These are phyloP conservation scores for Mungos mungo DNA, from an alignment of 2,113 vertebrate species.

Conservation along the genomic window DNA sequence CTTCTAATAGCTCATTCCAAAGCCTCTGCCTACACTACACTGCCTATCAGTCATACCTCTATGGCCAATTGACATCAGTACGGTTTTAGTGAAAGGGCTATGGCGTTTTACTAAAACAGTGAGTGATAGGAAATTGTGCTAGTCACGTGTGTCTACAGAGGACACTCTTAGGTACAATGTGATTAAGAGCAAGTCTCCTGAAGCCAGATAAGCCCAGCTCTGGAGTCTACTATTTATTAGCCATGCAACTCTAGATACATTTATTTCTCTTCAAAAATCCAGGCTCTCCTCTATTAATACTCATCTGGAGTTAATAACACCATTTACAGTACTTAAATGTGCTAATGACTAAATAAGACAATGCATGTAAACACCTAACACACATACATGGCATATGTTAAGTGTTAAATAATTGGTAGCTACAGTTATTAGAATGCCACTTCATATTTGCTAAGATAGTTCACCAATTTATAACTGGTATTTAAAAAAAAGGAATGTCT, in stretches of 20 bases:
- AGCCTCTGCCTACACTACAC: neutral
- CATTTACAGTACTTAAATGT: neutral
- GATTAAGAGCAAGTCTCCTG: neutral
- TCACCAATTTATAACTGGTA: neutral
- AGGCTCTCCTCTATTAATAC: neutral
- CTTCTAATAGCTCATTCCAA: neutral
- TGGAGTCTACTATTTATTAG: neutral
- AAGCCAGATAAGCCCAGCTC: neutral
- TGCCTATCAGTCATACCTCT: neutral
- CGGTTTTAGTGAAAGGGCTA: neutral
- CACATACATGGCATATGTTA: neutral
- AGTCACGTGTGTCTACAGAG: neutral
- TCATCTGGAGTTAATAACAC: neutral
- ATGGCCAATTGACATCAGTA: neutral
- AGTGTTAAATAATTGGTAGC: neutral
- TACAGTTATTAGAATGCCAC: neutral
- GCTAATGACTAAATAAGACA: neutral
- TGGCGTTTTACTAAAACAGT: neutral
- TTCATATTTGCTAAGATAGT: constrained; percentile 25
- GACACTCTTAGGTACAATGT: neutral
- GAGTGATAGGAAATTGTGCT: neutral
- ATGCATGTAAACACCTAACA: neutral
- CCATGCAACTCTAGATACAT: neutral
- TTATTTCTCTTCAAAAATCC: neutral
- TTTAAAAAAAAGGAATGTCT: neutral